A percentile compares a stretch with the other conserved stretches of the same genome.
Conservation (phyloP, 2,888 invertebrate species). For the Abrostola tripartita region DNA sequence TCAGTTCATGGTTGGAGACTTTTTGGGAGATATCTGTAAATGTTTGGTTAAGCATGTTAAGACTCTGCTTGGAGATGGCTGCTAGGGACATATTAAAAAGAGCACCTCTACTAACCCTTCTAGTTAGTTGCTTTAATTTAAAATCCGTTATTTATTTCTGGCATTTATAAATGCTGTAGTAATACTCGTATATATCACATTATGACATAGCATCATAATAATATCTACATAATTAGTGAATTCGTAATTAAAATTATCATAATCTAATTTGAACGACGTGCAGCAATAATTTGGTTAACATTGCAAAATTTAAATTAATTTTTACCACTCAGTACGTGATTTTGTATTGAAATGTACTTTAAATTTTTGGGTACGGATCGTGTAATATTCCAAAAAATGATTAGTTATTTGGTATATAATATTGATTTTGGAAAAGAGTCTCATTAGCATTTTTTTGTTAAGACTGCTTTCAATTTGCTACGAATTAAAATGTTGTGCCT, state of each 20-base stretch:
- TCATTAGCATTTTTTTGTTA: neutral
- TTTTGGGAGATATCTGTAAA: no score
- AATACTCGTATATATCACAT: neutral
- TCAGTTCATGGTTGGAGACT: no score
- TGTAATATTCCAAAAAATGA: slow-evolving; percentile 52
- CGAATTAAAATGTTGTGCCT: slow-evolving; percentile 35
- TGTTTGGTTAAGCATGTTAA: no score
- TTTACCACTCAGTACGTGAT: slow-evolving; percentile 38
- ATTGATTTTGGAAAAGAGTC: slow-evolving; percentile 20
- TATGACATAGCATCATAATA: slow-evolving; percentile 8
- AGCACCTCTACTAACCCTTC: no score
- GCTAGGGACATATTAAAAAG: no score
- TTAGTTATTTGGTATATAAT: slow-evolving; percentile 46
- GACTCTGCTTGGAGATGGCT: no score
- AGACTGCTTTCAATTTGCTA: neutral
- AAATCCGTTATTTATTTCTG: no score
- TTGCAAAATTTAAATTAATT: slow-evolving; percentile 15
- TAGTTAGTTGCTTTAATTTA: no score
- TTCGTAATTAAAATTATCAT: slow-evolving; percentile 15
- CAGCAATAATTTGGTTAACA: slow-evolving; percentile 8
- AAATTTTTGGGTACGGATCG: slow-evolving; percentile 13
- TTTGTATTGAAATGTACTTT: slow-evolving; percentile 12
- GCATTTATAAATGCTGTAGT: no score
- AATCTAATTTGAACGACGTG: slow-evolving; percentile 3
- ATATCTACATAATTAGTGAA: slow-evolving; percentile 12